Evolutionary conservation across 2,797 vertebrate genomes (phyloP).

Genomic region (Menidia menidia): DNA sequence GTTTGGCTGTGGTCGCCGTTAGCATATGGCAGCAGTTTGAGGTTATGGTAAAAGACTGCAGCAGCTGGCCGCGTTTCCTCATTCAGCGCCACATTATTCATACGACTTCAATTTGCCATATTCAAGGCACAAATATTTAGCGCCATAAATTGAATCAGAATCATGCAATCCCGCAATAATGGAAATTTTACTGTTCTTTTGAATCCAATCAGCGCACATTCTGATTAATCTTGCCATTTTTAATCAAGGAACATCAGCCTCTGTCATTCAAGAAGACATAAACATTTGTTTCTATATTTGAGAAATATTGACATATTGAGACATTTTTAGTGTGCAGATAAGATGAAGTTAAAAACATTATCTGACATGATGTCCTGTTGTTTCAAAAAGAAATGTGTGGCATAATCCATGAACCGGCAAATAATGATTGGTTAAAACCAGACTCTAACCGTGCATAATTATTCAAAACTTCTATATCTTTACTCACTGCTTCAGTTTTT

Average conservation of each 20-base stretch:
- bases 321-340: no score
- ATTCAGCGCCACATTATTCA: slow-evolving; percentile 9
- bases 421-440: no score
- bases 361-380: no score
- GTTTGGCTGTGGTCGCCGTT: slow-evolving; percentile 27
- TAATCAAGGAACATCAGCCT: slow-evolving; percentile 1
- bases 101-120: neutral
- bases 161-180: neutral
- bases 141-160: neutral
- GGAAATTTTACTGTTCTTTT: neutral
- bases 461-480: neutral
- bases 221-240: slow-evolving; percentile 13
- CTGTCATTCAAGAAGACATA: no score
- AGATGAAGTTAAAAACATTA: no score
- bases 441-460: no score
- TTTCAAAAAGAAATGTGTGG: no score
- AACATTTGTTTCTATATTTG: no score
- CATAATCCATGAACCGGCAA: no score
- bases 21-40: slow-evolving; percentile 22
- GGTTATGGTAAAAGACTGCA: slow-evolving; percentile 17
- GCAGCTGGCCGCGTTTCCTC: slow-evolving; percentile 4
- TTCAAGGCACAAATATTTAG: slow-evolving; percentile 2
- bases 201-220: slow-evolving; percentile 7
- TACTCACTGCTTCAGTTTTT: neutral
- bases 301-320: no score